These are phyloP conservation scores for Philhelius pedissequus DNA, from an alignment of 2,888 invertebrate species.

Conservation along the genomic window DNA sequence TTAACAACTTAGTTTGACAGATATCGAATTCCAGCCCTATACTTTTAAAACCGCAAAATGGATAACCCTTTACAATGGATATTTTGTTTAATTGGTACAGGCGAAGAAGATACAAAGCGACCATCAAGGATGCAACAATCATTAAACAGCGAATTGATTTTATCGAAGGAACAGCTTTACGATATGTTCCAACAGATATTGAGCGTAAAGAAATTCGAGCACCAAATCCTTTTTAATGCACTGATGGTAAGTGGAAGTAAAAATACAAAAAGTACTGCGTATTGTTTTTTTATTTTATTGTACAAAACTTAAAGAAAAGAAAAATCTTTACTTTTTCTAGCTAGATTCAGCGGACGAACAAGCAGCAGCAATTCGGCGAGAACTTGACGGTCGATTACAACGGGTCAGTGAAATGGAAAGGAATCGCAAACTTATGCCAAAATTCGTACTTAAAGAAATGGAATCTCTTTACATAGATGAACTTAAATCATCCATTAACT, in stretches of 20 bases:
- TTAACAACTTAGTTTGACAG: no score
- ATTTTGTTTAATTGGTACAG: conserved; percentile 80
- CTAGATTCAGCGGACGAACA: conserved; percentile 99
- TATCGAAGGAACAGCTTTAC: conserved; percentile 99
- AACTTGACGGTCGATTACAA: conserved; percentile 98
- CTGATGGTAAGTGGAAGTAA: conserved; percentile 93
- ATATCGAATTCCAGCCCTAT: no score
- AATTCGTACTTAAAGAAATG: conserved; percentile 99
- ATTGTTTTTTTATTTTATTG: no score
- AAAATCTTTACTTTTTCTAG: conserved; percentile 80
- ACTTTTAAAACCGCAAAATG: no score
- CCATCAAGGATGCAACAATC: conserved; percentile 93
- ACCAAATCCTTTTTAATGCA: conserved; percentile 99
- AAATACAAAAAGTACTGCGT: no score
- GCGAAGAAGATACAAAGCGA: conserved; percentile 92
- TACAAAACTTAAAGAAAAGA: no score
- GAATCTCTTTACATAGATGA: conserved; percentile 99
- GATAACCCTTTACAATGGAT: no score
- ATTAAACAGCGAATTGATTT: conserved; percentile 94
- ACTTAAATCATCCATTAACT: conserved; percentile 97
- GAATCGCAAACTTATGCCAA: conserved; percentile 98
- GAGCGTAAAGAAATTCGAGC: conserved; percentile 99
- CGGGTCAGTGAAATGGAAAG: conserved; percentile 98
- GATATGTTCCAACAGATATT: conserved; percentile 99
- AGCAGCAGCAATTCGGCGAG: conserved; percentile 98